A percentile compares a stretch with the other conserved stretches of the same genome.
These are phyloP conservation scores for Salminus brasiliensis DNA, from an alignment of 2,113 vertebrate species.

Conservation along the genomic window DNA sequence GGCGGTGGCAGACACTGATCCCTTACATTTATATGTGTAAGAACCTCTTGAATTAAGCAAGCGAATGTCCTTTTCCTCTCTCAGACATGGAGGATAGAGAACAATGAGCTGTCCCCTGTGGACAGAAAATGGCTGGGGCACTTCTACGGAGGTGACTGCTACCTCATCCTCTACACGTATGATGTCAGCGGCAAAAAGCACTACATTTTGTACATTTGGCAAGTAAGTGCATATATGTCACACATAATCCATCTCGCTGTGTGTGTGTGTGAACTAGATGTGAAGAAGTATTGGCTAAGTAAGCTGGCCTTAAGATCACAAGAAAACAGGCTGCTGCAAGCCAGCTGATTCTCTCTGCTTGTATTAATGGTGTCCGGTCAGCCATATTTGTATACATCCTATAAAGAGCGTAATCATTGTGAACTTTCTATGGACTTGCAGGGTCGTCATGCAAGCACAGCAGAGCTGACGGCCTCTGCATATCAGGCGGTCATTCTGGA, in stretches of 20 bases:
- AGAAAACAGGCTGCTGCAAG: background rate
- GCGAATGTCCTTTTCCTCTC: conserved; percentile 1
- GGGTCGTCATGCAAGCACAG: conserved; percentile 81
- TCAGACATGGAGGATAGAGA: conserved; percentile 85
- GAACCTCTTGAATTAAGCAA: no score
- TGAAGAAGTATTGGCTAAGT: background rate
- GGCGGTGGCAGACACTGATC: no score
- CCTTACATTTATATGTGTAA: no score
- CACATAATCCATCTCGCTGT: background rate
- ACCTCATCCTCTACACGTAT: conserved; percentile 87
- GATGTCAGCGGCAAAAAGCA: conserved; percentile 75
- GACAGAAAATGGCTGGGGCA: conserved; percentile 83
- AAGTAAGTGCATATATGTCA: conserved; percentile 80
- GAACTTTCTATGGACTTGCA: conserved; percentile 48
- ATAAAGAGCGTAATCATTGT: background rate
- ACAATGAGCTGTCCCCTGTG: conserved; percentile 78
- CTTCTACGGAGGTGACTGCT: conserved; percentile 88
- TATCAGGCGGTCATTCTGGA: conserved; percentile 82
- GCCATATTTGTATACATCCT: background rate
- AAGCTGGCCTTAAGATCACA: background rate
- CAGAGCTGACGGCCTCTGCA: conserved; percentile 82
- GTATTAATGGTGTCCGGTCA: background rate
- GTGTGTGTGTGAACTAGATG: background rate
- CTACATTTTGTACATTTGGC: conserved; percentile 87
- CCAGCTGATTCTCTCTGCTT: background rate